Percentiles rank a stretch among this genome's conserved stretches.
Evolutionary conservation across 2,888 invertebrate species (phyloP).

Genomic region (Megastigmus dorsalis): DNA sequence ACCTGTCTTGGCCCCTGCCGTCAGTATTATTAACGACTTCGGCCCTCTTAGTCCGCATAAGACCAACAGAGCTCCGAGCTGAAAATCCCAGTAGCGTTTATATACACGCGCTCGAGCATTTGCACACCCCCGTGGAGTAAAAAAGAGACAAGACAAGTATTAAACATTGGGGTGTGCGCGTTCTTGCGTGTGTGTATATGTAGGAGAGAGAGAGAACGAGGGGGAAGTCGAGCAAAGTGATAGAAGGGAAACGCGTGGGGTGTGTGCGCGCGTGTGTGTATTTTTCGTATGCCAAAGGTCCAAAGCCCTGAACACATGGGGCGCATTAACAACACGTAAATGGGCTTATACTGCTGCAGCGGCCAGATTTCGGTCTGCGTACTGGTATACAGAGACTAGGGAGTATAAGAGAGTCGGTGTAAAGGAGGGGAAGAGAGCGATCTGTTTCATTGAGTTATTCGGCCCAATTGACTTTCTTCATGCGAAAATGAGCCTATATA

Average conservation of each 20-base stretch:
- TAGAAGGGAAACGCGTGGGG: no score
- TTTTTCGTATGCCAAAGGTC: constrained; percentile 25
- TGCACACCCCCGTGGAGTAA: not conserved
- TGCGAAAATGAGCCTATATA: not conserved
- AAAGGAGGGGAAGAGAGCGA: no score
- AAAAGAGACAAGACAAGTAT: constrained; percentile 1
- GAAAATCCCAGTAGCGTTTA: not conserved
- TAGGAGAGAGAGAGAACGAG: no score
- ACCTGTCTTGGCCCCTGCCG: constrained; percentile 10
- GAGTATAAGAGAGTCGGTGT: no score
- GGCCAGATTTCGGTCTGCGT: not conserved
- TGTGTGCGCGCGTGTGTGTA: no score
- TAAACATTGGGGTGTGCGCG: not conserved
- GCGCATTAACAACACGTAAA: constrained; percentile 58
- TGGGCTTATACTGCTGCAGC: no score
- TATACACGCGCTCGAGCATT: not conserved
- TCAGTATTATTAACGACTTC: constrained; percentile 37
- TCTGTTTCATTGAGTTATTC: constrained; percentile 25
- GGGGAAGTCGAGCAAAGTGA: no score
- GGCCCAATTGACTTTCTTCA: constrained; percentile 59
- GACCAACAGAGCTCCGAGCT: not conserved
- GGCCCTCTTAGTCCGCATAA: not conserved
- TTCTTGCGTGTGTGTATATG: not conserved
- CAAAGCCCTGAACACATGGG: constrained; percentile 57
- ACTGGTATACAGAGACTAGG: not conserved